These are phyloP conservation scores for Augiades crinisus DNA, from an alignment of 2,888 invertebrate genomes.

Conservation along the genomic window DNA sequence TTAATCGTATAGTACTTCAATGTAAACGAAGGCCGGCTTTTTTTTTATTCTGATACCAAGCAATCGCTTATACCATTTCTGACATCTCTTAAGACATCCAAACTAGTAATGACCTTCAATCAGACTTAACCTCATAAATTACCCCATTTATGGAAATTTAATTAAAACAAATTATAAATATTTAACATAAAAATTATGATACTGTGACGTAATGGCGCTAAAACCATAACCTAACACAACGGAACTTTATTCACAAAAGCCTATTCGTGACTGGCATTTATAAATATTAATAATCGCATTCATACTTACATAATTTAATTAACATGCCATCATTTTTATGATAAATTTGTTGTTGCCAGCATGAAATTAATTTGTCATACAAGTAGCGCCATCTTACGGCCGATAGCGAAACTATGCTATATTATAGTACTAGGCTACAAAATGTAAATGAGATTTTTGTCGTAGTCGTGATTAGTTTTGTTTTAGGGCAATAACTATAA, in stretches of 20 bases:
- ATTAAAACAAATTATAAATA: neutral
- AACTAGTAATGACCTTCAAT: too few relatives aligned
- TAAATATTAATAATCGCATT: slow-evolving; percentile 25
- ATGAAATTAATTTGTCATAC: slow-evolving; percentile 19
- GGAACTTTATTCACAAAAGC: slow-evolving; percentile 11
- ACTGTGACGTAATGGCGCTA: slow-evolving; percentile 4
- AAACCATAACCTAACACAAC: slow-evolving; percentile 21
- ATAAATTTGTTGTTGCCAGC: neutral
- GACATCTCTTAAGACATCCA: too few relatives aligned
- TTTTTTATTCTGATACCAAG: too few relatives aligned
- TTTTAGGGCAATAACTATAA: too few relatives aligned
- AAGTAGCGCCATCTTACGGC: slow-evolving; percentile 54
- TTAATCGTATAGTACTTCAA: too few relatives aligned
- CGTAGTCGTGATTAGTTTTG: neutral
- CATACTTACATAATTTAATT: slow-evolving; percentile 19
- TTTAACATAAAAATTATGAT: slow-evolving; percentile 2
- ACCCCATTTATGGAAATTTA: too few relatives aligned
- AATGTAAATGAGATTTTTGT: neutral
- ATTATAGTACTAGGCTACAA: neutral
- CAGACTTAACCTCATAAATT: neutral
- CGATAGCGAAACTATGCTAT: slow-evolving; percentile 55
- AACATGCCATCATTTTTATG: slow-evolving; percentile 18
- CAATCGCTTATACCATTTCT: too few relatives aligned
- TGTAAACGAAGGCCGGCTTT: too few relatives aligned
- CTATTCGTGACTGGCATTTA: slow-evolving; percentile 26